Conservation (phyloP, 2,888 invertebrate species). For the Endotricha flammealis region DNA sequence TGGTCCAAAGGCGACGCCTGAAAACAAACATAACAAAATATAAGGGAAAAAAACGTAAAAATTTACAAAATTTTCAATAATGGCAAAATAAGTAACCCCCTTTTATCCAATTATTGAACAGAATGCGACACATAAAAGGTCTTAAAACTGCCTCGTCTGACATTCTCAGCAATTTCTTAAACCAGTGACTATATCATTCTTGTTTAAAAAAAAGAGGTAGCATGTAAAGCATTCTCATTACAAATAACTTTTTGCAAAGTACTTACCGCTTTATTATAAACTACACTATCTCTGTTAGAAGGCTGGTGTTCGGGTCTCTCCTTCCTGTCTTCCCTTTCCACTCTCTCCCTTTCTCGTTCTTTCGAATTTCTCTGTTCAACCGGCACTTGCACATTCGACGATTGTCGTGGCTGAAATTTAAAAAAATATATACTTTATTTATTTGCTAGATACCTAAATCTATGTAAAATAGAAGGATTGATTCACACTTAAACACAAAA, state of each 20-base stretch:
- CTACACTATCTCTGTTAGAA: constrained; percentile 52
- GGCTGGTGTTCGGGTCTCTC: constrained; percentile 51
- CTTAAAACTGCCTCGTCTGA: no score
- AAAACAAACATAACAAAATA: constrained; percentile 15
- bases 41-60: no score
- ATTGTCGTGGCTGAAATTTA: constrained; percentile 51
- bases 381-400: constrained; percentile 49
- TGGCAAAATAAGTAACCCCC: no score
- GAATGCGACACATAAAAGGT: no score
- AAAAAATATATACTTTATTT: constrained; percentile 2
- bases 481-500: no score
- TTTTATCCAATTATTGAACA: no score
- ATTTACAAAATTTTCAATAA: no score
- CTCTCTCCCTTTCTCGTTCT: constrained; percentile 31
- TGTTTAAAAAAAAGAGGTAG: no score
- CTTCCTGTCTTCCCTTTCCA: constrained; percentile 49
- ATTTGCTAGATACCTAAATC: no score
- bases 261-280: constrained; percentile 62
- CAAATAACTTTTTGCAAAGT: not conserved
- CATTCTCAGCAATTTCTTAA: not conserved
- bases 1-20: constrained; percentile 73
- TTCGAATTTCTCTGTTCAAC: constrained; percentile 62
- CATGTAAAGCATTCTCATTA: no score
- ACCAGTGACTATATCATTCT: no score
- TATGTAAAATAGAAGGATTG: no score